Base-by-base conservation (phyloP, 2,797 vertebrate species). In the Scolopax bukidnonensis region DNA sequence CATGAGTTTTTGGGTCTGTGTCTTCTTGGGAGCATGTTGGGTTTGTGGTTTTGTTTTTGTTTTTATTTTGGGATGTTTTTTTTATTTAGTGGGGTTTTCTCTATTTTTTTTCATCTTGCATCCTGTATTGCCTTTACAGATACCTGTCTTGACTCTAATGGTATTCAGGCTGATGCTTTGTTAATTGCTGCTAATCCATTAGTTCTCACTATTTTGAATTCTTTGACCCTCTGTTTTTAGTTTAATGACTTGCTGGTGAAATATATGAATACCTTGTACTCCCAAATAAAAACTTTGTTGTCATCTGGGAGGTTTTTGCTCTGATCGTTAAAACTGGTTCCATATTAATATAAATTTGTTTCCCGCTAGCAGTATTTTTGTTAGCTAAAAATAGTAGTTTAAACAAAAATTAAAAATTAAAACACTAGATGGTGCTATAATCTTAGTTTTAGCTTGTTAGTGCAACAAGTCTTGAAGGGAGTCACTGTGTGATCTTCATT, bases 341-440 rank as follows among this genome's bases (percentile, higher is more conserved):
- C 32, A 7, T 54, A 33, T 12, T 41, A 53, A 23, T 45, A 16
- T n/a, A 47, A 32, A 38, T 47, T 60, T 38, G 6, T 76, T n/a
- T 87, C 90, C 24, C 83, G 28, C 38, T 67, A 40, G 43, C 28
- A 53, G 5, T 59, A 20, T 64, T 89, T 18, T 33, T 74, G 11
- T 51, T 87, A n/a, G 24, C 21, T 92, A 80, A 36, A 78, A 75
- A 43, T 12, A 47, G 13, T 25, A 5, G 1, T 69, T 91, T 16
- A 76, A 70, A 17, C 11, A 57, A 77, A 94, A 91, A 45, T 19
- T 8, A 53, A 47, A 64, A 92, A 90, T 79, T 83, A 79, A 65
- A 91, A 97, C 98, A 97, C 97, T 98, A 98, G 98, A 84, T 98
- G 98, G 98, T 97, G 98, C 97, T 97, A 74, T 97, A 95, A 96